Conservation (phyloP, 2,888 invertebrate genomes). For the Eristalis pertinax region DNA sequence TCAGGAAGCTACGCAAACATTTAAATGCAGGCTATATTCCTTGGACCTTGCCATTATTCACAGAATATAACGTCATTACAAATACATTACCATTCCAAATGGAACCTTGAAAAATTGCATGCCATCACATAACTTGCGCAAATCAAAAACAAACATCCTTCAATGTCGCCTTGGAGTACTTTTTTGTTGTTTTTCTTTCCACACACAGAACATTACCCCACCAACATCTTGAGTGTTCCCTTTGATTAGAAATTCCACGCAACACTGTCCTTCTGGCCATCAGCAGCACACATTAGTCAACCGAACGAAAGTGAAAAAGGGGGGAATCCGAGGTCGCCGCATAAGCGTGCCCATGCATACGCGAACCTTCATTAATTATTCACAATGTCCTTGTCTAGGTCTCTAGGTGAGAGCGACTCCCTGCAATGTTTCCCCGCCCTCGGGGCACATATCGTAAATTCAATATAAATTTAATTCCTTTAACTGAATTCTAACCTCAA, state of each 20-base stretch:
- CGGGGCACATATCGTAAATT: background rate
- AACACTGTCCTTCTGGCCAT: background rate
- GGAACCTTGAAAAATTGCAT: background rate
- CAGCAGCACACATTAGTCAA: background rate
- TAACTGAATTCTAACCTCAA: constrained; percentile 35
- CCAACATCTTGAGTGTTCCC: background rate
- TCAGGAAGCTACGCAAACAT: too few species aligned
- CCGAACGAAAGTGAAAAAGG: background rate
- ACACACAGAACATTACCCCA: background rate
- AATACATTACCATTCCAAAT: too few species aligned
- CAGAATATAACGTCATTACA: too few species aligned
- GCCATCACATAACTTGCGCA: background rate
- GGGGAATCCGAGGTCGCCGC: background rate
- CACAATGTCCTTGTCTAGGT: background rate
- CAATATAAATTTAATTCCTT: constrained; percentile 10
- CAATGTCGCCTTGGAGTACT: background rate
- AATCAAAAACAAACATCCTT: background rate
- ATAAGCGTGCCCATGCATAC: background rate
- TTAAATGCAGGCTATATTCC: too few species aligned
- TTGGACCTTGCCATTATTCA: too few species aligned
- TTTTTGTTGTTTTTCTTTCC: background rate
- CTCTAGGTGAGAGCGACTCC: background rate
- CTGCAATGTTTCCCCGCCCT: background rate
- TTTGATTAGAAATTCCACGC: background rate
- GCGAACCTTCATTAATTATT: background rate